These are phyloP conservation scores for Ephestia elutella DNA, from an alignment of 1,140 invertebrate genomes.

Conservation along the genomic window DNA sequence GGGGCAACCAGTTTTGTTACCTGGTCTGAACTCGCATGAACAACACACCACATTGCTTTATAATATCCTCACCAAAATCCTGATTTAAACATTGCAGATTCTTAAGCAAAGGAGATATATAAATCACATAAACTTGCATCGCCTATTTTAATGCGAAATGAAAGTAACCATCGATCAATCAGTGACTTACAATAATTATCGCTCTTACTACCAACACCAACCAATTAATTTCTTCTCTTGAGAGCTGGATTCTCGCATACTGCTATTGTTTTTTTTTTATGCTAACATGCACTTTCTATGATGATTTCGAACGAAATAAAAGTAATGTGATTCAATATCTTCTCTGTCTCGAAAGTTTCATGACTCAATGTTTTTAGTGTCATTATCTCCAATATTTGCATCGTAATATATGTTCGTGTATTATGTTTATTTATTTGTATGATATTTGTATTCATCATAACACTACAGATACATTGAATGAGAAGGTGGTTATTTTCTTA, in stretches of 20 bases:
- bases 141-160: conserved; percentile 18
- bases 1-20: conserved; percentile 51
- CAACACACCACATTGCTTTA: neutral
- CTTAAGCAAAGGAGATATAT: too few species aligned
- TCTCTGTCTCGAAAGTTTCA: conserved; percentile 19
- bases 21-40: conserved; percentile 34
- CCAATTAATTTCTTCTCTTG: conserved; percentile 26
- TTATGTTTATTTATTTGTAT: neutral
- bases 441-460: neutral
- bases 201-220: conserved; percentile 19
- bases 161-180: conserved; percentile 27
- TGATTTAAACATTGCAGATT: neutral
- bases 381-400: neutral
- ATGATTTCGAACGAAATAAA: conserved; percentile 19
- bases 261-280: conserved; percentile 32
- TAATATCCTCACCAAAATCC: neutral
- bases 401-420: neutral
- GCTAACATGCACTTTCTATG: conserved; percentile 32
- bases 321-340: conserved; percentile 15
- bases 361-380: neutral
- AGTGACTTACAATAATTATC: conserved; percentile 20
- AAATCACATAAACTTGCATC: neutral
- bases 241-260: conserved; percentile 21
- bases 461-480: too few species aligned
- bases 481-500: too few species aligned